These are phyloP conservation scores for Argopecten irradians DNA, from an alignment of 1,140 invertebrate species.

Conservation along the genomic window DNA sequence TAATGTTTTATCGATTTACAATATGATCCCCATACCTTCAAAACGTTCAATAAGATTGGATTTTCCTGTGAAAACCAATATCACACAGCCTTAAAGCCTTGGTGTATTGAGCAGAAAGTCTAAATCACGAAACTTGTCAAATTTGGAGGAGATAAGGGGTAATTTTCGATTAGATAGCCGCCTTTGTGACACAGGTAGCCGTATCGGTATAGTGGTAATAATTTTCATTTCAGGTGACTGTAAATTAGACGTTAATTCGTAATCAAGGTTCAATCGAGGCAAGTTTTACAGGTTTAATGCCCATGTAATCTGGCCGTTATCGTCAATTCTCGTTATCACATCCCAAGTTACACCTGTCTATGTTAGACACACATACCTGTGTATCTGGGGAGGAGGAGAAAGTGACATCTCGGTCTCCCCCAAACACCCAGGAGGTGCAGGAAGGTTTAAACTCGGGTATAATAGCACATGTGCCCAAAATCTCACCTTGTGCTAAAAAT, in stretches of 20 bases:
- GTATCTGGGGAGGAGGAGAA: background rate
- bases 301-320: background rate
- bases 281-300: background rate
- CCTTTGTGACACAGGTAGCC: background rate
- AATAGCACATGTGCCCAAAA: background rate
- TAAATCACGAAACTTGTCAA: background rate
- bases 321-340: background rate
- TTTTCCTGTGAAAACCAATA: background rate
- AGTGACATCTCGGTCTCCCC: background rate
- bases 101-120: background rate
- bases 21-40: background rate
- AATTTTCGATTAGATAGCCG: background rate
- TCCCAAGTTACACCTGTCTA: background rate
- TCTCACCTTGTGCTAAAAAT: background rate
- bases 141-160: background rate
- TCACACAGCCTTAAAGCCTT: background rate
- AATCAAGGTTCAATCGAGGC: background rate
- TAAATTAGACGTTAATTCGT: conserved; percentile 6
- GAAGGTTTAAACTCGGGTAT: background rate
- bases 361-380: background rate
- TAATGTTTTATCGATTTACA: background rate
- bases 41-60: background rate
- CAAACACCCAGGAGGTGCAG: background rate
- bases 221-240: conserved; percentile 2
- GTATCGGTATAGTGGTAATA: background rate